A percentile compares a stretch with the other conserved stretches of the same genome.
Evolutionary conservation across 2,888 invertebrate species (phyloP).

Genomic region (Ochropleura leucogaster): DNA sequence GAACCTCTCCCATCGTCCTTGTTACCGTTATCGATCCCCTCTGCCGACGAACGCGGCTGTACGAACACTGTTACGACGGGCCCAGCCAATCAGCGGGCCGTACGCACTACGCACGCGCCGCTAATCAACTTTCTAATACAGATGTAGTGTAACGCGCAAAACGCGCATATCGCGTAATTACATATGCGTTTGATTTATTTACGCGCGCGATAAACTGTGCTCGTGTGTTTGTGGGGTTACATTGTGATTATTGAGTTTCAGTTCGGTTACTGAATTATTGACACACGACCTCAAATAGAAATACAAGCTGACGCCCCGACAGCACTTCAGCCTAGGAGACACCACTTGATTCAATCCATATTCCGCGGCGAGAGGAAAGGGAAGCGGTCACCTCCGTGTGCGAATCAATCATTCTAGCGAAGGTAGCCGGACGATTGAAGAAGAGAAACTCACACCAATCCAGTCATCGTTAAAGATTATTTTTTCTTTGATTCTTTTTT

Average conservation of each 20-base stretch:
- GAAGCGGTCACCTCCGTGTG: no score
- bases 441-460: no score
- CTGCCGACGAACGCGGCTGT: slow-evolving; percentile 54
- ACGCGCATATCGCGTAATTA: slow-evolving; percentile 69
- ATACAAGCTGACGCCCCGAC: background rate
- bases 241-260: slow-evolving; percentile 36
- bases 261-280: background rate
- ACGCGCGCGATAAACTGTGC: slow-evolving; percentile 54
- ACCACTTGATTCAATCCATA: no score
- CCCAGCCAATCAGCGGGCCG: slow-evolving; percentile 69
- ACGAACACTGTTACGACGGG: slow-evolving; percentile 62
- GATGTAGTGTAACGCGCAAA: slow-evolving; percentile 59
- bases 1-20: slow-evolving; percentile 58
- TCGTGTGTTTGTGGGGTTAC: slow-evolving; percentile 43
- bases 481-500: no score
- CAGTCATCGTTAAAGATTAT: no score
- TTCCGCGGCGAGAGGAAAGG: no score
- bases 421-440: no score
- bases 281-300: background rate
- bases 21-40: slow-evolving; percentile 69
- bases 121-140: slow-evolving; percentile 69
- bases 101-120: slow-evolving; percentile 51
- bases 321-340: background rate
- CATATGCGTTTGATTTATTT: slow-evolving; percentile 69
- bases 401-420: no score